Evolutionary conservation across 2,797 vertebrate genomes (phyloP), one percentile per base, ranked within the genome.

Genomic region (Cephalopachus bancanus): DNA sequence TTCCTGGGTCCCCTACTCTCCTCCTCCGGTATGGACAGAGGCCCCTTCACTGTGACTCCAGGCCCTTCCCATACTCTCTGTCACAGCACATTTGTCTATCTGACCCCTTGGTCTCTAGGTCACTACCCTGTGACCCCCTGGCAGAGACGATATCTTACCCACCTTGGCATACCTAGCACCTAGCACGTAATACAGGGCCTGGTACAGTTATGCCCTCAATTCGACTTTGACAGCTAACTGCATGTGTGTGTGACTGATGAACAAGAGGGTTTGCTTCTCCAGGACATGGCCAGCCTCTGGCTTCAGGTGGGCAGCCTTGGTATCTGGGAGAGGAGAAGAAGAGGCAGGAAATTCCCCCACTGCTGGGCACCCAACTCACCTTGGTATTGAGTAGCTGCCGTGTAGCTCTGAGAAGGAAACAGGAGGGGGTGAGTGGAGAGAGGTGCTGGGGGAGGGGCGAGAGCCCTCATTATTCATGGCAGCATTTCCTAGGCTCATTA

Each of bases 401-500:
- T 30, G 7, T 24, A 20, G 51, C 44, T 83, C 7, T 49, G 72
- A 75, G 95, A 85, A 88, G 20, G 37, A 89, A 87, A 51, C 2
- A 26, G 91, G 88, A 95, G 64, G 12, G 26, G 49, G n/a, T 15
- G 4, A 26, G 12, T 30, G 11, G 37, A 26, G 20, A 65, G 86
- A 83, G 16, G 55, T 59, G 78, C 65, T 64, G 76, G n/a, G 76
- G 83, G 95, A 93, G 89, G 81, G 72, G 67, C n/a, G 10, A 16
- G 83, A 92, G 49, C 69, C 69, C 62, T 95, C 74, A 83, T 97
- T 96, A 97, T 92, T 96, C 95, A 89, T 33, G 90, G 93, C 89
- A 91, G 90, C 72, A 2, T 97, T 88, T 96, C 90, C 85, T 90
- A 86, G 94, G 87, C 95, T 97, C 97, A 97, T 98, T 98, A 97